These are phyloP conservation scores for Vesta saturnalis DNA, from an alignment of 2,888 invertebrate genomes.

Conservation along the genomic window DNA sequence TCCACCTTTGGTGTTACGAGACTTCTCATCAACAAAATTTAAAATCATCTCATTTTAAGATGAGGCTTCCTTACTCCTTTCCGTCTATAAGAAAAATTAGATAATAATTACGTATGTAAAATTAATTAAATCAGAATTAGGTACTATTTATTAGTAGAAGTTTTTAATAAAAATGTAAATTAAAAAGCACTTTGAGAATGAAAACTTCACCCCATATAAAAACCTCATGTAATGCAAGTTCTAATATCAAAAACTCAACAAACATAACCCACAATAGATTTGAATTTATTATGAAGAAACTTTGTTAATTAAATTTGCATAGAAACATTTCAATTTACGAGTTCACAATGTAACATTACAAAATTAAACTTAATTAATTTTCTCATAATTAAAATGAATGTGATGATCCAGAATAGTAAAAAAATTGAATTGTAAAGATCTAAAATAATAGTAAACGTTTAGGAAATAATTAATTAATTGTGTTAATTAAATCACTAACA, in stretches of 20 bases:
- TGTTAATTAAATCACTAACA: slow-evolving; percentile 10
- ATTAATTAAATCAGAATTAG: too few species aligned
- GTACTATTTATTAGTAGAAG: too few species aligned
- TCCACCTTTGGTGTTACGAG: too few species aligned
- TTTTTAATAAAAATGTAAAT: too few species aligned
- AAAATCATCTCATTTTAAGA: too few species aligned
- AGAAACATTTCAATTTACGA: neutral
- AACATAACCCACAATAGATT: slow-evolving; percentile 5
- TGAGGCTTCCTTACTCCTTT: too few species aligned
- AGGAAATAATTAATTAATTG: slow-evolving; percentile 10
- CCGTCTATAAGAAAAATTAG: too few species aligned
- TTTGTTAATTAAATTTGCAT: slow-evolving; percentile 6
- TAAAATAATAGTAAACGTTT: neutral
- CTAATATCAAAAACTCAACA: neutral
- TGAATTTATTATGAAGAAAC: slow-evolving; percentile 4
- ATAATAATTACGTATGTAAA: too few species aligned
- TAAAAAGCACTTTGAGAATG: too few species aligned
- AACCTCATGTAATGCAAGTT: neutral
- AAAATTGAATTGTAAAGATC: neutral
- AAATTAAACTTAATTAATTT: slow-evolving; percentile 4
- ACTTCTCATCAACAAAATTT: too few species aligned
- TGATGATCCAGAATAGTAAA: neutral
- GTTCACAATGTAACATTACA: neutral
- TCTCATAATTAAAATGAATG: neutral
- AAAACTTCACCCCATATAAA: too few species aligned